Conservation (phyloP, 2,888 invertebrate genomes). For the Tetragonula carbonaria region DNA sequence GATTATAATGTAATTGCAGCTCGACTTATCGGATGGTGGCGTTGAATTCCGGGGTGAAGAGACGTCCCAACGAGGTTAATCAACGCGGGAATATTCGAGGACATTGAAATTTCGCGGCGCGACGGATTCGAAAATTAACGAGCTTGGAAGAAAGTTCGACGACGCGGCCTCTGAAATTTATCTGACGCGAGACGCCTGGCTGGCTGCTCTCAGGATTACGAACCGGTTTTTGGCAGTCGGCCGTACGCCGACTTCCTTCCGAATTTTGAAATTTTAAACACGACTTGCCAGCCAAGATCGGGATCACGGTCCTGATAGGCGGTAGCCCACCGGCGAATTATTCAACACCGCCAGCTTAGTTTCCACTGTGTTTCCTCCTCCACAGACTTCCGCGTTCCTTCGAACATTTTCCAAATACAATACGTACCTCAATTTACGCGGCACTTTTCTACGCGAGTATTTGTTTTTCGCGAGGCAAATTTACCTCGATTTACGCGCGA, state of each 20-base stretch:
- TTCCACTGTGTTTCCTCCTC: background rate
- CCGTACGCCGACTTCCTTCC: background rate
- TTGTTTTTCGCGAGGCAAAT: too few relatives aligned
- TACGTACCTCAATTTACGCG: too few relatives aligned
- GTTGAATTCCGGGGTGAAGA: slow-evolving; percentile 1
- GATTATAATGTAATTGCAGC: too few relatives aligned
- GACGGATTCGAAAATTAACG: slow-evolving; percentile 35
- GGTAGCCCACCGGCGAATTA: slow-evolving; percentile 21
- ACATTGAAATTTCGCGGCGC: slow-evolving; percentile 30
- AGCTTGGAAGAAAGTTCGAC: slow-evolving; percentile 4
- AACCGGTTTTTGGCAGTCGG: too few relatives aligned
- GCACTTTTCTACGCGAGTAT: too few relatives aligned
- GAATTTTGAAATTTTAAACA: slow-evolving; percentile 43
- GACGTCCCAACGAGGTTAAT: slow-evolving; percentile 34
- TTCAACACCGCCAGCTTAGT: slow-evolving; percentile 9
- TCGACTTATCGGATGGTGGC: background rate
- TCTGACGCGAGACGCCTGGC: background rate
- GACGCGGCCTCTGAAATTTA: slow-evolving; percentile 20
- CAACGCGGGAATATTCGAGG: slow-evolving; percentile 37
- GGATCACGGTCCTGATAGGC: slow-evolving; percentile 5
- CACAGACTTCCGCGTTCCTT: background rate
- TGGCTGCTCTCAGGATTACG: too few relatives aligned
- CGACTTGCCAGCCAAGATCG: background rate
- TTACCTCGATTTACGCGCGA: too few relatives aligned
- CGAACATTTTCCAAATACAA: background rate